A percentile compares a stretch with the other conserved stretches of the same genome.
Evolutionary conservation across 1,140 invertebrate genomes (phyloP).

Genomic region (Bombus waltoni): DNA sequence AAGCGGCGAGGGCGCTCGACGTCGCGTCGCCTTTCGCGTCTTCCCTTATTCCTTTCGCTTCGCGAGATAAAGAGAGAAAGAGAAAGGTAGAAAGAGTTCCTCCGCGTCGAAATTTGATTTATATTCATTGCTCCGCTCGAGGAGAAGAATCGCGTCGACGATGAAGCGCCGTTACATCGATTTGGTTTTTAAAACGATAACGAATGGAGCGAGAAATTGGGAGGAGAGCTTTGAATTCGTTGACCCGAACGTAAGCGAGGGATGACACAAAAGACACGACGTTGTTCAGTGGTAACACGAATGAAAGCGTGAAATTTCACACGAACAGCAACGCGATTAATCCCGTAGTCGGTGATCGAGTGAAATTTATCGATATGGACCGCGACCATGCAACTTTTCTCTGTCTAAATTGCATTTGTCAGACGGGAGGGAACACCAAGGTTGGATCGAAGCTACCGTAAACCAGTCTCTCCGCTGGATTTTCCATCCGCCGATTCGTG

Average conservation of each 20-base stretch:
- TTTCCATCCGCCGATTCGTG: constrained; percentile 59
- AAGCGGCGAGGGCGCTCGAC: constrained; percentile 45
- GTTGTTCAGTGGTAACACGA: not conserved
- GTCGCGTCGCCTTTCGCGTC: not conserved
- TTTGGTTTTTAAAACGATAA: not conserved
- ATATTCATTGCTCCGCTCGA: not conserved
- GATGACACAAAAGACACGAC: no score
- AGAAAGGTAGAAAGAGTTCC: not conserved
- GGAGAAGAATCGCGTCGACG: not conserved
- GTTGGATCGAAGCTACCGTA: constrained; percentile 37
- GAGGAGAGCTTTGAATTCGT: not conserved
- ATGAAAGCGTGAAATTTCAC: not conserved
- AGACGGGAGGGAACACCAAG: not conserved
- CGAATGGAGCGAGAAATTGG: not conserved
- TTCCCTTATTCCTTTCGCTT: not conserved
- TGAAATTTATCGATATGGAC: constrained; percentile 9
- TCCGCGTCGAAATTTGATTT: constrained; percentile 34
- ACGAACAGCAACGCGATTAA: constrained; percentile 17
- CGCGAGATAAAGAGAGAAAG: no score
- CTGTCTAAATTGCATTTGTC: constrained; percentile 43
- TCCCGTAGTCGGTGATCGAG: not conserved
- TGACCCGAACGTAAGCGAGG: no score
- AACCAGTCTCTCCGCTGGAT: constrained; percentile 43
- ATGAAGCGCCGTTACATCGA: not conserved
- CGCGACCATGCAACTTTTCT: constrained; percentile 2